These are phyloP conservation scores for Anarrhichthys ocellatus DNA, from an alignment of 2,113 vertebrate genomes.

Conservation along the genomic window DNA sequence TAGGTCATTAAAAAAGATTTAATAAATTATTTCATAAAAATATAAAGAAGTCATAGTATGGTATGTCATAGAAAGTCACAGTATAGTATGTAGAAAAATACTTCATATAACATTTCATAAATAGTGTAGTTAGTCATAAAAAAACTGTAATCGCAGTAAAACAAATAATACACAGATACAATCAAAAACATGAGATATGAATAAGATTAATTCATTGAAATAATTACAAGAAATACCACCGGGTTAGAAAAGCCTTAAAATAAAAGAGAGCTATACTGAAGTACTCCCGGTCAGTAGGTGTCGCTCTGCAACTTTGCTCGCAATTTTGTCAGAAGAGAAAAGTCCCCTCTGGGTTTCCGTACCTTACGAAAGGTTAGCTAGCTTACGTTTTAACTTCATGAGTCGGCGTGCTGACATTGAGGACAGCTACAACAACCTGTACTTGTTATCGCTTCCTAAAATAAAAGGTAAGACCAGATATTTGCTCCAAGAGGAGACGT, in stretches of 20 bases:
- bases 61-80: no score
- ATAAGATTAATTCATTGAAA: not conserved
- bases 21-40: no score
- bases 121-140: no score
- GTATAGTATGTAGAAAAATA: no score
- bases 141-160: no score
- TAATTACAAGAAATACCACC: not conserved
- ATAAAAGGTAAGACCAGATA: conserved; percentile 50
- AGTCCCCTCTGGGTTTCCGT: conserved; percentile 35
- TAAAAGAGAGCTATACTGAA: not conserved
- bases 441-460: not conserved
- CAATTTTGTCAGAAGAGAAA: not conserved
- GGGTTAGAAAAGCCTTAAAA: not conserved
- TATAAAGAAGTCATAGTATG: no score
- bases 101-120: no score
- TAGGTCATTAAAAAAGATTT: no score
- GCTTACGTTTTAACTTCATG: not conserved
- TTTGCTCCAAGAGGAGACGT: not conserved
- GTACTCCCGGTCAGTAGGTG: conserved; percentile 24
- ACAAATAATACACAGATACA: no score
- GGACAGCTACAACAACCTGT: not conserved
- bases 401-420: conserved; percentile 64
- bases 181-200: no score
- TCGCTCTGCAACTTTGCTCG: not conserved
- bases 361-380: conserved; percentile 41